These are phyloP conservation scores for Anoura caudifer DNA, from an alignment of 2,113 vertebrate genomes.

Conservation along the genomic window DNA sequence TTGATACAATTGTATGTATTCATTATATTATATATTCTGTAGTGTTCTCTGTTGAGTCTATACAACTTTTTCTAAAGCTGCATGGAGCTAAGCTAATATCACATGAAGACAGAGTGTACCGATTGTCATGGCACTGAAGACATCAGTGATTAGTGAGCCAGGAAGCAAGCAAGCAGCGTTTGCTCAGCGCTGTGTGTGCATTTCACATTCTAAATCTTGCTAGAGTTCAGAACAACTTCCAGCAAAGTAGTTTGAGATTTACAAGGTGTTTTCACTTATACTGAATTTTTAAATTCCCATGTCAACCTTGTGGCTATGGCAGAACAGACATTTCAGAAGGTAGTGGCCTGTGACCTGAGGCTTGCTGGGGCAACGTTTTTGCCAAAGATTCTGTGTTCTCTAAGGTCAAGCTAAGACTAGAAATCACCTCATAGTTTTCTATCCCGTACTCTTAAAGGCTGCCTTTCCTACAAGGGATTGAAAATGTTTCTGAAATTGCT, in stretches of 20 bases:
- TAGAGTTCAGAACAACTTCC: background rate
- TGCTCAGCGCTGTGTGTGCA: background rate
- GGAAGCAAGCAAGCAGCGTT: background rate
- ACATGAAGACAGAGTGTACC: background rate
- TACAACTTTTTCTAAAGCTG: background rate
- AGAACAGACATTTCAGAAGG: background rate
- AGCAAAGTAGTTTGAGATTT: background rate
- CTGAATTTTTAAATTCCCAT: background rate
- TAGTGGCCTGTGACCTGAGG: background rate
- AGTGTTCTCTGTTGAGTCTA: background rate
- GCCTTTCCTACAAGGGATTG: background rate
- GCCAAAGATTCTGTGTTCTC: background rate
- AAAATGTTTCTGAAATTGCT: background rate
- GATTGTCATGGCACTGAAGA: background rate
- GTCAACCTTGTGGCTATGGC: background rate
- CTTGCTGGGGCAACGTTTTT: background rate
- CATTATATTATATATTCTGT: background rate
- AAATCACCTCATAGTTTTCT: background rate
- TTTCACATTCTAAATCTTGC: background rate
- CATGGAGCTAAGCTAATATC: background rate
- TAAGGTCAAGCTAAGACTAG: background rate
- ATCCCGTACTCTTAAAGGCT: background rate
- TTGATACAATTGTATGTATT: background rate
- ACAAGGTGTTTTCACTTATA: background rate
- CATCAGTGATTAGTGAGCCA: background rate